These are phyloP conservation scores for Himalopsyche kuldschensis DNA, from an alignment of 2,888 invertebrate genomes.

Conservation along the genomic window DNA sequence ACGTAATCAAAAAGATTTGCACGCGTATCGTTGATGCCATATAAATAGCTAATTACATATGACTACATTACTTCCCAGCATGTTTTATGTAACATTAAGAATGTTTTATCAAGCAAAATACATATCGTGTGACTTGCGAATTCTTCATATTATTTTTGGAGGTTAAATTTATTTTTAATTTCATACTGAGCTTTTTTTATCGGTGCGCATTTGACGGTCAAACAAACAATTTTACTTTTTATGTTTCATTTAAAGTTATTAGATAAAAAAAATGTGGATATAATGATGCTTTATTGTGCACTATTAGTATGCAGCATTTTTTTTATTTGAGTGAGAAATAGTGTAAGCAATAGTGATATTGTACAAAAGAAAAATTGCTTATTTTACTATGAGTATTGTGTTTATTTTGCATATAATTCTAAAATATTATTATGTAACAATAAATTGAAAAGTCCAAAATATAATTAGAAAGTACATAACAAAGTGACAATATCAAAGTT, in stretches of 20 bases:
- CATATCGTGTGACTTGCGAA: neutral
- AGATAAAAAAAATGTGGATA: neutral
- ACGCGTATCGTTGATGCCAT: neutral
- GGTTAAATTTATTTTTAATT: neutral
- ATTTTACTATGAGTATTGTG: too few relatives aligned
- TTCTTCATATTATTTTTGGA: neutral
- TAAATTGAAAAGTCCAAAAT: too few relatives aligned
- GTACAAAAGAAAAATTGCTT: too few relatives aligned
- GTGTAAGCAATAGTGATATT: too few relatives aligned
- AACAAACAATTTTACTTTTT: neutral
- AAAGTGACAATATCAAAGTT: too few relatives aligned
- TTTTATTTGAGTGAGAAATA: too few relatives aligned
- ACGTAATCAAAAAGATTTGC: too few relatives aligned
- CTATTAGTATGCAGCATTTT: too few relatives aligned
- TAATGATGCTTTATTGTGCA: neutral
- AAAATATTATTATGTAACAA: too few relatives aligned
- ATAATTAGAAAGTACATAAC: too few relatives aligned
- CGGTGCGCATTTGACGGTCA: slow-evolving; percentile 9
- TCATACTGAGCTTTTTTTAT: neutral
- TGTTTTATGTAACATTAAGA: neutral
- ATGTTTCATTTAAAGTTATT: neutral
- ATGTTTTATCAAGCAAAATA: neutral
- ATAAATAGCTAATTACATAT: neutral
- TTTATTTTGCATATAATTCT: too few relatives aligned
- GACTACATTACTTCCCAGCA: neutral